Evolutionary conservation across 2,888 invertebrate species (phyloP).

Genomic region (Cryptus armator): DNA sequence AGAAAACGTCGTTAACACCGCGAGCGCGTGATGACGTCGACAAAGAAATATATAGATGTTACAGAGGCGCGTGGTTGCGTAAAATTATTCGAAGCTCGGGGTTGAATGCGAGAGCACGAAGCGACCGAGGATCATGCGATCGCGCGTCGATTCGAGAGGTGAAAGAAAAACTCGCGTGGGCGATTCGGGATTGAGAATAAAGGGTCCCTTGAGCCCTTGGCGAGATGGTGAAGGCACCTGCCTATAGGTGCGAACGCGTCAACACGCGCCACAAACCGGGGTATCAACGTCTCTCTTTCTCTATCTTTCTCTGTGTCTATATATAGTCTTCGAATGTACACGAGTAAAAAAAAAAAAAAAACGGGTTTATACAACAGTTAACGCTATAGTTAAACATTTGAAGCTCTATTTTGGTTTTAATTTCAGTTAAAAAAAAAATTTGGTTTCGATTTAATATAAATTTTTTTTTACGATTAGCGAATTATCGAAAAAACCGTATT

Average conservation of each 20-base stretch:
- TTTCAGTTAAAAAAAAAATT: background rate
- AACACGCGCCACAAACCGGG: slow-evolving; percentile 63
- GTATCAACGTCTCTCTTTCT: slow-evolving; percentile 75
- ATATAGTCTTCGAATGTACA: background rate
- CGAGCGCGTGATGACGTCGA: slow-evolving; percentile 59
- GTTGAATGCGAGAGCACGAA: slow-evolving; percentile 79
- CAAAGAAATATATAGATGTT: slow-evolving; percentile 52
- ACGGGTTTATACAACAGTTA: background rate
- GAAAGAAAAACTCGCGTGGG: slow-evolving; percentile 73
- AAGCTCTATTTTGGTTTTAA: background rate
- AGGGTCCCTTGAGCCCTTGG: slow-evolving; percentile 72
- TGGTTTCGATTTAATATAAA: no score
- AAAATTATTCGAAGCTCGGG: slow-evolving; percentile 78
- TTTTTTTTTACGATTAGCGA: no score
- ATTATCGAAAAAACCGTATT: no score
- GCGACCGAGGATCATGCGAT: slow-evolving; percentile 37
- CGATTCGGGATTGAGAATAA: slow-evolving; percentile 75
- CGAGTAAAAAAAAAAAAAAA: background rate
- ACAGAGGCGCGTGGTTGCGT: slow-evolving; percentile 63
- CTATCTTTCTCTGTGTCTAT: background rate
- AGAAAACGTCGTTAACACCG: slow-evolving; percentile 65
- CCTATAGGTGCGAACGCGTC: slow-evolving; percentile 74
- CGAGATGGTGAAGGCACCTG: slow-evolving; percentile 72
- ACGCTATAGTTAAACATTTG: background rate
- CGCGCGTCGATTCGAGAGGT: slow-evolving; percentile 34